Base-by-base conservation (phyloP, 2,888 invertebrate species). In the Ametastegia equiseti region DNA sequence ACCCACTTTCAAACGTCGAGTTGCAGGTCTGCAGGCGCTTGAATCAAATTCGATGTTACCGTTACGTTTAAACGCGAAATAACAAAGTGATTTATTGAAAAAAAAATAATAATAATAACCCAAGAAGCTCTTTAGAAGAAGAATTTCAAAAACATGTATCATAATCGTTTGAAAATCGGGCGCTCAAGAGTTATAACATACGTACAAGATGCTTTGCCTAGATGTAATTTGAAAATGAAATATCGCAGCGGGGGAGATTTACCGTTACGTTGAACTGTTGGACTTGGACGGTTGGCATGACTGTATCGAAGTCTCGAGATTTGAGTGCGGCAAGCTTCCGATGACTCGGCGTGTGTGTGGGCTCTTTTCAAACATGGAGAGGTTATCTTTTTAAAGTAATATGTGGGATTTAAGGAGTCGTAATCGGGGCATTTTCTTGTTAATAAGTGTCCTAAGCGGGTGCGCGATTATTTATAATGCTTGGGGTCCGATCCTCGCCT, bases 371-470 rank as follows among this genome's bases (percentile, higher is more conserved):
- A 89, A 88, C 85, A 90, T 90, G 90, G 89, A 86, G 89, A 89
- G 89, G 88, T 90, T 91, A 89, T 79, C 84, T 84, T 86, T 86
- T 89, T 90, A 88, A 90, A 89, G 86, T 89, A 90, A 90, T 90
- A 91, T 91, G 91, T 90, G 90, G 91, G 86, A 90, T 85, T 85
- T 90, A 88, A 87, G 87, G 85, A 89, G 86, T 82, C 89, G 89
- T 85, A 90, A 87, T 82, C 89, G 89, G 81, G 88, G 86, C 85
- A 82, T 88, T 84, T 79, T 90, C 82, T 86, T 90, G 84, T 87
- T 89, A 86, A 83, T 89, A 86, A 89, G 88, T 86, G 87, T 87
- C 82, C 82, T 89, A 83, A 88, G 87, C 82, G 86, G 89, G 73
- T 90, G 89, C 83, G 84, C 88, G 77, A 78, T 91, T 36, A 83